Base-by-base conservation (phyloP, 2,113 vertebrate species). In the Globicephala melas region DNA sequence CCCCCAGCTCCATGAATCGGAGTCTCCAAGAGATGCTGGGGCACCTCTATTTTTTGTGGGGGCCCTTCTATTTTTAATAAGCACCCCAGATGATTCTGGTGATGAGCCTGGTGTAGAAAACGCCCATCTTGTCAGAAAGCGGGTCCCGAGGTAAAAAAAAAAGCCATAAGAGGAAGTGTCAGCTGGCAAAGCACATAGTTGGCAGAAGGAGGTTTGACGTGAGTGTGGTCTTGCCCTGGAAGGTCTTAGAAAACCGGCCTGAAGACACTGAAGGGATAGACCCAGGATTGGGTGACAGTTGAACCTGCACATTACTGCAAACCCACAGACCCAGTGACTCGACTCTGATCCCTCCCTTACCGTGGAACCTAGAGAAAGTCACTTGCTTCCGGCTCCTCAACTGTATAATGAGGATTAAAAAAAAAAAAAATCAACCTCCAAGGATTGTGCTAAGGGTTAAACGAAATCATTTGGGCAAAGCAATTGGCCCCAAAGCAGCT, bases 81-180 rank as follows among this genome's bases (percentile, higher is more conserved):
- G 50, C 58, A 85, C 36, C 36, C 50, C 25, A 18, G 58, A 76
- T n/a, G 41, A 92, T 73, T 82, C 85, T 50, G 38, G 36, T 41
- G 68, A 74, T 47, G 23, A 71, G 65, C 36, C 33, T 81, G 14
- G 5, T 63, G 18, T 44, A 14, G 55, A 44, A 79, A 86, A 83
- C 28, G 33, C 62, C 62, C 18, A 8, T 23, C 44, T 86, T 84
- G 26, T 73, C 55, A 83, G 73, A 92, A 94, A 87, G 77, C 71
- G 95, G 55, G n/a, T 93, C 25, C 58, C 21, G 13, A 47, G 58
- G 70, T 63, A 85, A 83, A 77, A 74, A 89, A 89, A 83, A 83
- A 76, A 79, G 58, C 3, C 18, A 44, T 85, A 76, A 76, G 67
- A 92, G 26, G 87, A 74, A 33, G 26, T 33, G 9, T n/a, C 60